Conservation (phyloP, 2,797 vertebrate species). For the Hoplostethus atlanticus region DNA sequence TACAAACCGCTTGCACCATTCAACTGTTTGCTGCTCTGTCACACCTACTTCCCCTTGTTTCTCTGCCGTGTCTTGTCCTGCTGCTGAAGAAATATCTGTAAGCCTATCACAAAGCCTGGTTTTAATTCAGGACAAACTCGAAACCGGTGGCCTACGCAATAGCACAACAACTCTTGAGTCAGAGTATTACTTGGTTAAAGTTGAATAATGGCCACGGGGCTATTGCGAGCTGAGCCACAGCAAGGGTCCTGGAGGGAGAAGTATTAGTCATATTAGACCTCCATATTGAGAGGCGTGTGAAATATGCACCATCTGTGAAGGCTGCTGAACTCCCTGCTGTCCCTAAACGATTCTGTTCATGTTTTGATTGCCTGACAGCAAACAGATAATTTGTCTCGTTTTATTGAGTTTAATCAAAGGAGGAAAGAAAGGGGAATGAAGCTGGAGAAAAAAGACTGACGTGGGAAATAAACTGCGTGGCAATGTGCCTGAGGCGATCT, state of each 20-base stretch:
- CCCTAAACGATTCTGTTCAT: conserved; percentile 53
- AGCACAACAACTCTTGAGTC: conserved; percentile 16
- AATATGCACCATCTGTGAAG: conserved; percentile 31
- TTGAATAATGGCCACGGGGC: conserved; percentile 32
- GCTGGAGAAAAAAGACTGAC: conserved; percentile 44
- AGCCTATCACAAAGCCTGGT: neutral
- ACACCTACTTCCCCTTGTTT: conserved; percentile 7
- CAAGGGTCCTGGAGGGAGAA: conserved; percentile 45
- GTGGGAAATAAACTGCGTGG: conserved; percentile 44
- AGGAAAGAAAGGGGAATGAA: conserved; percentile 62
- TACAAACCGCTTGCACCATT: neutral
- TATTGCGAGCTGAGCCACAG: conserved; percentile 38
- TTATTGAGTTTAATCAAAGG: conserved; percentile 72
- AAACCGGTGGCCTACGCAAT: conserved; percentile 2
- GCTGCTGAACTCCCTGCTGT: conserved; percentile 43
- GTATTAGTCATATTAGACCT: conserved; percentile 56
- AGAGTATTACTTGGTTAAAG: conserved; percentile 36
- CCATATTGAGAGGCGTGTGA: conserved; percentile 46
- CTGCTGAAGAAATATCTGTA: neutral
- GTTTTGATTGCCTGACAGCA: conserved; percentile 41
- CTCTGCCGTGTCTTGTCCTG: conserved; percentile 17
- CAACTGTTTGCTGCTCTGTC: conserved; percentile 8
- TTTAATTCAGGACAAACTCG: conserved; percentile 2
- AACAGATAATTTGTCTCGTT: conserved; percentile 61
- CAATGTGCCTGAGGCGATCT: conserved; percentile 50